A percentile compares a stretch with the other conserved stretches of the same genome.
These are phyloP conservation scores for Philopedon plagiatum DNA, from an alignment of 2,888 invertebrate species.

Conservation along the genomic window DNA sequence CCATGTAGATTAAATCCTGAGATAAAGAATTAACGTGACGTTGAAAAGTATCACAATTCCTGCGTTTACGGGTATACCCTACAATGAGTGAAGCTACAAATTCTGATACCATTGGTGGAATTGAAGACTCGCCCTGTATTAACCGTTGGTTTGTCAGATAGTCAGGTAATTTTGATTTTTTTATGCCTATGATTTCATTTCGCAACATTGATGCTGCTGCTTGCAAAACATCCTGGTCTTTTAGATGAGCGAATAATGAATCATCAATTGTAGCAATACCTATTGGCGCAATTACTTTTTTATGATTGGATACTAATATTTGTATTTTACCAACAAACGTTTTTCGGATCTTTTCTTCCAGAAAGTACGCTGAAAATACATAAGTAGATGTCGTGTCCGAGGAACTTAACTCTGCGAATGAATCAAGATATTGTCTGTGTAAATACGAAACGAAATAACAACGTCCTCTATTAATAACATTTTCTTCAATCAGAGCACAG, in stretches of 20 bases:
- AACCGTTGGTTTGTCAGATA: constrained; percentile 34
- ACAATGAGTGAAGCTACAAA: constrained; percentile 27
- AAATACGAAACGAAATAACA: constrained; percentile 31
- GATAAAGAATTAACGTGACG: not conserved
- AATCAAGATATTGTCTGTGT: not conserved
- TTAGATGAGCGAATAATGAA: constrained; percentile 42
- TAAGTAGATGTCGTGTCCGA: not conserved
- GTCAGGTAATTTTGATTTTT: constrained; percentile 34
- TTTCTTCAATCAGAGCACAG: constrained; percentile 22
- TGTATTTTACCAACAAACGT: constrained; percentile 34
- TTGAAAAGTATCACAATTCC: constrained; percentile 14
- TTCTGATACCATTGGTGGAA: constrained; percentile 31
- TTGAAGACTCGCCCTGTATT: constrained; percentile 40
- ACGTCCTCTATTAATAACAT: constrained; percentile 31
- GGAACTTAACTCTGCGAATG: not conserved
- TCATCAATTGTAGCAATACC: constrained; percentile 35
- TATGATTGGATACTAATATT: constrained; percentile 30
- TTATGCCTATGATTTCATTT: constrained; percentile 6
- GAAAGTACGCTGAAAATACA: not conserved
- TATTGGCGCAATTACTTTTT: constrained; percentile 43
- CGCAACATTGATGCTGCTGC: constrained; percentile 14
- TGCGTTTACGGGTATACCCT: constrained; percentile 32
- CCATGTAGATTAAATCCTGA: constrained; percentile 23
- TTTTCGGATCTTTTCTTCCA: constrained; percentile 23
- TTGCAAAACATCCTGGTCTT: constrained; percentile 36